Conservation (phyloP, 2,888 invertebrate species). For the Nomada hirtipes region DNA sequence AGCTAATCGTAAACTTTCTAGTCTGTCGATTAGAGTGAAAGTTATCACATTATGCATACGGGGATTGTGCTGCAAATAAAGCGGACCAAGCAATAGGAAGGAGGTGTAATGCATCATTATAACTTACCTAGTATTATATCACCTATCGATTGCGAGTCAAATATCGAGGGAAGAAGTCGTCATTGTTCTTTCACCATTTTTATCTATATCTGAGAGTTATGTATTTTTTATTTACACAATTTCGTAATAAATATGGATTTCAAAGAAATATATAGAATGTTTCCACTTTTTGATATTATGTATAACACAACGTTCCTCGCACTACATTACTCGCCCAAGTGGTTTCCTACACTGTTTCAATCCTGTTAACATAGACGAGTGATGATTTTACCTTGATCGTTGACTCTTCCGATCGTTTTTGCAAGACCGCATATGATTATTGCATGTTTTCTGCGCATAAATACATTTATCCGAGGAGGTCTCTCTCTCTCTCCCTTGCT, state of each 20-base stretch:
- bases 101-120: neutral
- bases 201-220: neutral
- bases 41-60: neutral
- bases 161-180: neutral
- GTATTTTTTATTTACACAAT: neutral
- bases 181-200: no score
- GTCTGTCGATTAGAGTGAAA: slow-evolving; percentile 1
- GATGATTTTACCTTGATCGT: slow-evolving; percentile 59
- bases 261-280: neutral
- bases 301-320: neutral
- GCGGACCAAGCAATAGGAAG: neutral
- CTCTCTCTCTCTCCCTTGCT: no score
- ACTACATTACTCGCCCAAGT: slow-evolving; percentile 1
- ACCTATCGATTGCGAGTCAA: neutral
- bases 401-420: slow-evolving; percentile 32
- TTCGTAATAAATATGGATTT: neutral
- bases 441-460: neutral
- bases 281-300: neutral
- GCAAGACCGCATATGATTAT: slow-evolving; percentile 6
- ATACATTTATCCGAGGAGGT: slow-evolving; percentile 31
- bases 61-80: no score
- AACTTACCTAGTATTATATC: slow-evolving; percentile 1
- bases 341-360: neutral
- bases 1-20: slow-evolving; percentile 16
- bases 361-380: slow-evolving; percentile 10